Evolutionary conservation across 2,888 invertebrate genomes (phyloP).

Genomic region (Lampropteryx suffumata): DNA sequence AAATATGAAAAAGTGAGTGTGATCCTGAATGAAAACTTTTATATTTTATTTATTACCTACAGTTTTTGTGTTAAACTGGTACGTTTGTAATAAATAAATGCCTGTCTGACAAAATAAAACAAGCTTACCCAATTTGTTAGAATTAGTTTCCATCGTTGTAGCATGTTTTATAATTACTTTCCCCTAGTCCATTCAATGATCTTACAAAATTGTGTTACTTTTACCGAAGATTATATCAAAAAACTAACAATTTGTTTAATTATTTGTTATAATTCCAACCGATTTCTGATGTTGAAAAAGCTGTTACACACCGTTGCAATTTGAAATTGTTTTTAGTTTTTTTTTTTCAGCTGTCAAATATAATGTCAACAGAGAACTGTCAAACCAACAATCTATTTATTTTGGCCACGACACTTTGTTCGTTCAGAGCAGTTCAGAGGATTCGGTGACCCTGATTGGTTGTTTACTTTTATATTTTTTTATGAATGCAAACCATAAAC

Average conservation of each 20-base stretch:
- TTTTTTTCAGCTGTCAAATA: constrained; percentile 29
- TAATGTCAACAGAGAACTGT: not conserved
- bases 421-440: too few relatives aligned
- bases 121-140: constrained; percentile 68
- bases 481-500: too few relatives aligned
- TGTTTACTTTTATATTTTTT: too few relatives aligned
- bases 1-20: too few relatives aligned
- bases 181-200: constrained; percentile 26
- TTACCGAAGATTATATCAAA: constrained; percentile 19
- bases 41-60: too few relatives aligned
- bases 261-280: constrained; percentile 33
- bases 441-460: too few relatives aligned
- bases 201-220: constrained; percentile 20
- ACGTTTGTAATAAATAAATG: too few relatives aligned
- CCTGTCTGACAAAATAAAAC: too few relatives aligned
- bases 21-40: too few relatives aligned
- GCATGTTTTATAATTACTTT: constrained; percentile 49
- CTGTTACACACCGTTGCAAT: constrained; percentile 66
- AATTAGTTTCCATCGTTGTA: constrained; percentile 72
- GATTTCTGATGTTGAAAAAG: constrained; percentile 40
- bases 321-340: constrained; percentile 53
- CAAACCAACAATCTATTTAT: not conserved
- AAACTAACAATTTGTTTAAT: constrained; percentile 45
- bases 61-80: too few relatives aligned
- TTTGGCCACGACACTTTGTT: too few relatives aligned